A percentile compares a stretch with the other conserved stretches of the same genome.
phyloP scores from a whole-genome alignment of 2,888 invertebrate species.

The Andrena trimmerana region DNA sequence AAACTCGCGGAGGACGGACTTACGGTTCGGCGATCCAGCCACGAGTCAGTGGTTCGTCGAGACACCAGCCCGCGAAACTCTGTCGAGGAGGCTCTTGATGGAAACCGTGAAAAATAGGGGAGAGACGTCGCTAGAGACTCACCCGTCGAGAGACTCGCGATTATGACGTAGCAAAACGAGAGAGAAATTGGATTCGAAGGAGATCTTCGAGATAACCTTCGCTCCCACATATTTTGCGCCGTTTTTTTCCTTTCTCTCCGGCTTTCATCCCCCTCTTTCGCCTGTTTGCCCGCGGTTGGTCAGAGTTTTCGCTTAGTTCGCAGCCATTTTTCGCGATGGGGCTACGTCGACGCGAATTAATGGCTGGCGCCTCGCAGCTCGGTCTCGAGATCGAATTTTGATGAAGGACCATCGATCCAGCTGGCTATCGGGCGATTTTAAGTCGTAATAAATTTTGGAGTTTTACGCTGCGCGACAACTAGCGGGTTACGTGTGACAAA shows the following conservation, averaged over 20 bases:
- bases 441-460: background rate
- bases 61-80: background rate
- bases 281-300: background rate
- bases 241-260: background rate
- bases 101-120: conserved; percentile 4
- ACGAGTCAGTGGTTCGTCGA: conserved; percentile 10
- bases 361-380: background rate
- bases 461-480: background rate
- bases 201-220: conserved; percentile 39
- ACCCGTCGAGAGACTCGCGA: conserved; percentile 31
- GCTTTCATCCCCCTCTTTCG: background rate
- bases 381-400: conserved; percentile 29
- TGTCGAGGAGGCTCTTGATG: background rate
- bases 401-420: background rate
- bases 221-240: background rate
- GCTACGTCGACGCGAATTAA: conserved; percentile 23
- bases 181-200: conserved; percentile 51
- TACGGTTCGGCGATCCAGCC: conserved; percentile 1
- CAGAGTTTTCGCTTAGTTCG: conserved; percentile 39
- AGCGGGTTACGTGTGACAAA: background rate
- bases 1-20: background rate
- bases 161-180: conserved; percentile 42
- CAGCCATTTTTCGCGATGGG: conserved; percentile 12
- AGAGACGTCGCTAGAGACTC: conserved; percentile 25
- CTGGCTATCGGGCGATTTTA: background rate